Base-by-base conservation (phyloP, 2,888 invertebrate genomes). In the Adineta ricciae region DNA sequence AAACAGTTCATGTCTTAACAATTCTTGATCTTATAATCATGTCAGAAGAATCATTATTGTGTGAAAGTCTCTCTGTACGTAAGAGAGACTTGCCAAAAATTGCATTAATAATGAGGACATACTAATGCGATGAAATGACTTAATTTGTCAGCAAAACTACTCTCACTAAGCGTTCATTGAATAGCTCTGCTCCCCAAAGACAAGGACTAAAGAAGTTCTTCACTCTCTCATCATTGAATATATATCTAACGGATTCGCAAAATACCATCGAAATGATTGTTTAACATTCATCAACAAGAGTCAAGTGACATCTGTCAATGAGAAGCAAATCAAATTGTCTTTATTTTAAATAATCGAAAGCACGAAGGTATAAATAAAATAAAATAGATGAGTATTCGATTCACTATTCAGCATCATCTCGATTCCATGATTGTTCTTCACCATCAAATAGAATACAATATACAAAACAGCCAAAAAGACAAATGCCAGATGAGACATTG, bases 351-450 rank as follows among this genome's bases (percentile, higher is more conserved):
- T 56, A 56, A 64, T 32, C 16, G 64, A 64, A 64, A 64, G 64
- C 32, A 36, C 64, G 0, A 32, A 32, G 64, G 64, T 64, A 19
- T 32, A 27, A 64, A 64, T 32, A 32, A 16, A 11, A 32, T 4
- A 56, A 0, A 56, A 27, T 14, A 27, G n/a, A 56, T 14, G 27
- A 56, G n/a, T n/a, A 8, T 27, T 27, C 0, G 9, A 56, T 56
- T 64, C 11, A 64, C 41, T 78, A 24, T n/a, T 78, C 41, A 38
- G 2, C 41, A 41, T 78, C 38, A 41, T 78, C 78, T 5, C 78
- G 41, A 78, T 78, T 78, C 85, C 85, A 85, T 38, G 19, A 19
- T 54, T 85, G 85, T 54, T 83, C 54, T 41, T 85, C 56, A 32
- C 72, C 84, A 46, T 84, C 38, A 41, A 83, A 72, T 73, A 83